Base-by-base conservation (phyloP, 1,140 invertebrate species). In the Cyclina sinensis region DNA sequence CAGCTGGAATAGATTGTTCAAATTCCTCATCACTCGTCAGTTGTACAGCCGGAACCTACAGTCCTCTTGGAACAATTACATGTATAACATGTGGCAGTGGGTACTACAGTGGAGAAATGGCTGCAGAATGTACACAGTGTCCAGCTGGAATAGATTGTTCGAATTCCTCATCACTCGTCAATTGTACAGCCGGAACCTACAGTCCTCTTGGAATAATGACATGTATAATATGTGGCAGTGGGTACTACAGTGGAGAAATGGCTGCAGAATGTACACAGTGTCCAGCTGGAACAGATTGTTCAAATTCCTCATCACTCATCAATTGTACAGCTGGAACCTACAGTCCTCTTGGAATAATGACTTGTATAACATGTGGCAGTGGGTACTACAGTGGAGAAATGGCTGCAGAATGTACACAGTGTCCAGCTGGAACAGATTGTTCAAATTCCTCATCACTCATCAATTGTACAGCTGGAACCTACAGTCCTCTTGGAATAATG, bases 401-500 rank as follows among this genome's bases (percentile, higher is more conserved):
- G 65, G 18, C 57, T 57, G 12, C 79, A 32, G 43, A 27, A 54
- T 93, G 93, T 82, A 92, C 65, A 24, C n/a, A 86, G 11, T 94
- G 93, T 88, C 90, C 89, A 39, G 90, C 68, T 24, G 94, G 94
- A 12, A 90, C 90, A 57, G 79, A 91, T 57, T 92, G 91, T 48
- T 54, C 89, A 9, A 39, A 86, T 48, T n/a, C 76, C 46, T 43
- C 54, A 32, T n/a, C 78, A 11, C 48, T 68, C n/a, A 37, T 59
- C 62, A 74, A 80, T 54, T 91, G 90, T 73, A 48, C 78, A n/a
- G 91, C 85, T 48, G 91, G 91, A 16, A 88, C 68, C 16, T 92
- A 88, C 70, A 92, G 91, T 48, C 27, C 48, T 24, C 54, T 48
- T 16, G 80, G 83, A 1, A 43, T 54, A 27, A 18, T 24, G 16